A percentile compares a stretch with the other conserved stretches of the same genome.
Conservation (phyloP, 2,888 invertebrate genomes). For the Odontocolon sp. region DNA sequence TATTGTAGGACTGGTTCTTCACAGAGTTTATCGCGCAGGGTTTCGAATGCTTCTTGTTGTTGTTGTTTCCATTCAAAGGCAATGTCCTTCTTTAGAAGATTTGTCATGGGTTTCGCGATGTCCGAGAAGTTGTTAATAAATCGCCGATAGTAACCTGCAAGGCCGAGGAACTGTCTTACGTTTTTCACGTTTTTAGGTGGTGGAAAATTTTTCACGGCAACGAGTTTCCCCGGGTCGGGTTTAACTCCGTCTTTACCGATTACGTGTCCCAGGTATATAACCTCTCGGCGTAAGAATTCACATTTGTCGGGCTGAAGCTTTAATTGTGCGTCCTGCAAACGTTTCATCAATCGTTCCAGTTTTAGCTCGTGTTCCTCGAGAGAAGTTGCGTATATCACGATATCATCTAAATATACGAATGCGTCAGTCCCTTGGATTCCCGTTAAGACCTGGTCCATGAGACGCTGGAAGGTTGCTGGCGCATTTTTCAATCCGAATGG, state of each 20-base stretch:
- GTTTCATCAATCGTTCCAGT: neutral
- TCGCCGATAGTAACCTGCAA: no score
- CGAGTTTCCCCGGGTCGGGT: neutral
- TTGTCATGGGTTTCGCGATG: slow-evolving; percentile 19
- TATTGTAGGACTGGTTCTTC: slow-evolving; percentile 19
- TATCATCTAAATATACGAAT: slow-evolving; percentile 39
- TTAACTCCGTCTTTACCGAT: slow-evolving; percentile 1
- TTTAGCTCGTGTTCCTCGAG: slow-evolving; percentile 2
- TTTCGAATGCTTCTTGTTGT: neutral
- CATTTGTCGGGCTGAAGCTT: no score
- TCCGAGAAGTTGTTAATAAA: no score
- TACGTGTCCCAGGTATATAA: slow-evolving; percentile 18
- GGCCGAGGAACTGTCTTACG: neutral
- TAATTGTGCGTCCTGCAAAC: no score
- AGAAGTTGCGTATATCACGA: no score
- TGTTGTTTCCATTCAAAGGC: neutral
- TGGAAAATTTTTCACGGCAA: neutral
- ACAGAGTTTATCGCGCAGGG: no score
- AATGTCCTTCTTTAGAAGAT: slow-evolving; percentile 13
- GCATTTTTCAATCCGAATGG: no score
- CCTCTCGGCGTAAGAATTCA: slow-evolving; percentile 20
- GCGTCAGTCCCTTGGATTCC: slow-evolving; percentile 34
- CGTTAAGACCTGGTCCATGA: no score
- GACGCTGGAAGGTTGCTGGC: no score
- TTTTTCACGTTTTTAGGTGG: slow-evolving; percentile 19